Evolutionary conservation across 92 coral and sea anemone genomes (phyloP).

Genomic region (Zoanthus sociatus): DNA sequence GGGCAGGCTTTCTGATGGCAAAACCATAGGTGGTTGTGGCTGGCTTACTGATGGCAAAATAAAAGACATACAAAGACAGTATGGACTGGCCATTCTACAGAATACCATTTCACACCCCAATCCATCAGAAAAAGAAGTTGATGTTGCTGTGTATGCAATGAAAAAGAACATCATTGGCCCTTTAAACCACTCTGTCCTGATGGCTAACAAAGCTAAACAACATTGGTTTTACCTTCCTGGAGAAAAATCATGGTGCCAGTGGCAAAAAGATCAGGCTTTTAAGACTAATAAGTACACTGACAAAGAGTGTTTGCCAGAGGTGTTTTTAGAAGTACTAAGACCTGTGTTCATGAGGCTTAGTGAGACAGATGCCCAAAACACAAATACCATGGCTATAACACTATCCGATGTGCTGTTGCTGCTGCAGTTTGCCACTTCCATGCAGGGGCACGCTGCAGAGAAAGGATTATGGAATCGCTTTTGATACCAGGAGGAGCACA

Average conservation of each 20-base stretch:
- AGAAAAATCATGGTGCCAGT: not conserved
- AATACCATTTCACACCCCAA: slow-evolving; percentile 50
- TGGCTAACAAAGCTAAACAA: no score
- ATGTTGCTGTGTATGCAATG: no score
- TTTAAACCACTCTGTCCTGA: no score
- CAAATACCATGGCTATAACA: not conserved
- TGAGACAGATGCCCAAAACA: no score
- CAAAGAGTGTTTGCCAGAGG: not conserved
- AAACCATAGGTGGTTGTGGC: slow-evolving; percentile 57
- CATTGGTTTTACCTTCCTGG: not conserved
- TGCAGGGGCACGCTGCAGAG: not conserved
- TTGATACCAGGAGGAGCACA: not conserved
- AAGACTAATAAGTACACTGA: not conserved
- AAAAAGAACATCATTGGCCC: no score
- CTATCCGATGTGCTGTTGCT: not conserved
- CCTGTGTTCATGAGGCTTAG: no score
- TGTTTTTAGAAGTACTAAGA: not conserved
- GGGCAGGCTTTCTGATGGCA: slow-evolving; percentile 59
- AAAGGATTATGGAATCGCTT: not conserved
- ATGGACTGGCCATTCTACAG: slow-evolving; percentile 69
- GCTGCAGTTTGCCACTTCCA: not conserved
- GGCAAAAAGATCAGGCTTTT: not conserved
- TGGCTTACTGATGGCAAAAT: slow-evolving; percentile 52
- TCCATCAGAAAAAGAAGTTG: slow-evolving; percentile 47
- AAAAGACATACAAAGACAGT: slow-evolving; percentile 60